These are phyloP conservation scores for Tringa solitaria DNA, from an alignment of 2,113 vertebrate genomes.

Conservation along the genomic window DNA sequence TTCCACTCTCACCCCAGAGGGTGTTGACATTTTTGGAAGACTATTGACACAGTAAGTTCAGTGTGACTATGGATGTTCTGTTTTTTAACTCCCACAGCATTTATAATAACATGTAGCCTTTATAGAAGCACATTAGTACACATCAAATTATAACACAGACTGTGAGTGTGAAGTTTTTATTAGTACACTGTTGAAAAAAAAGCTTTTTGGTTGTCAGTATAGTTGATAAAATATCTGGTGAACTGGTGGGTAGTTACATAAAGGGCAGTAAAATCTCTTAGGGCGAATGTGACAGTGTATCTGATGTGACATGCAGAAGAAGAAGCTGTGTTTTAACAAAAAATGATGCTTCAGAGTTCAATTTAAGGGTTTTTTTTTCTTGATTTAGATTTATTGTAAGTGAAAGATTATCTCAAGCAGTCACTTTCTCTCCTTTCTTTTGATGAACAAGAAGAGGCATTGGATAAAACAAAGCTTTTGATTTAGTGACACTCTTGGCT, in stretches of 20 bases:
- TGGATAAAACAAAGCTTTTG: background rate
- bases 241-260: constrained; percentile 14
- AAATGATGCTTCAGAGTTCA: background rate
- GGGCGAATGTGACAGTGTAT: background rate
- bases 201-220: background rate
- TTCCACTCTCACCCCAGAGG: background rate
- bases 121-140: background rate
- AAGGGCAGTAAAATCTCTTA: background rate
- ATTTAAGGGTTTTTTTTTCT: background rate
- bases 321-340: background rate
- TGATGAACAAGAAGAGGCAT: background rate
- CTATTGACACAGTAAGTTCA: background rate
- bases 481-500: background rate
- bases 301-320: background rate
- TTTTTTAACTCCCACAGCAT: background rate
- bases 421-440: background rate
- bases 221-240: background rate
- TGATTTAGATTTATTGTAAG: constrained; percentile 22
- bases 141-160: background rate
- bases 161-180: background rate
- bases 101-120: background rate
- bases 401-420: constrained; percentile 19
- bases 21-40: background rate
- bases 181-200: background rate
- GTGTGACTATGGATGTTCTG: background rate